Evolutionary conservation across 2,888 invertebrate species (phyloP), one percentile per base, ranked within the genome.

Genomic region (Drosophila neoperkinsi): DNA sequence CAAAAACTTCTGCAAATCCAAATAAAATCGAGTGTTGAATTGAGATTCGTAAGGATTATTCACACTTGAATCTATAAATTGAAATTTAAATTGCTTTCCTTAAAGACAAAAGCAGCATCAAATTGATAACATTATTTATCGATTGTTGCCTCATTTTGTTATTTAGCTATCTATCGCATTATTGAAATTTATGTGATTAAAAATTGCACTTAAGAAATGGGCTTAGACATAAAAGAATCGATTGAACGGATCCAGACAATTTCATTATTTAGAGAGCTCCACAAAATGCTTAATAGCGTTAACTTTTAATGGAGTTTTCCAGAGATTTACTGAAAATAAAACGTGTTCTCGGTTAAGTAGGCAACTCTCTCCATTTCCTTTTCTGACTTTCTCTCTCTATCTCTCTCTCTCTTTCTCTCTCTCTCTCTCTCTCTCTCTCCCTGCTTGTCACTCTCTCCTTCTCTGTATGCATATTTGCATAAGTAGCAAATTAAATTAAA

Each of bases 401-500:
- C 0, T 28, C n/a, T 38, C 50, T 21, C n/a, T 25, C 25, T 25
- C 25, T 25, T 7, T 7, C 3, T 38, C 18, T 3, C 18, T 3
- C 28, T 30, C 6, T 49, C 18, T 28, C 7, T 9, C 18, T 18
- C 4, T n/a, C 4, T n/a, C 30, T 30, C 30, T 6, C 16, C 11
- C 21, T n/a, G 4, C 4, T 13, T 21, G 1, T 6, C n/a, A 4
- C 10, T 4, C 4, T n/a, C 9, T 41, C 21, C 11, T 11, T 21
- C 21, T 1, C 21, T 11, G 5, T 43, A 5, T 11, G 43, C 43
- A 21, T 41, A 10, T 30, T 13, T n/a, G 46, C 50, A 43, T 33
- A 67, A 52, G 49, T 41, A 55, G 56, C 61, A 71, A 84, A 84
- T 80, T 74, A 71, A 77, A 77, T 82, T 43, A 78, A 67, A 57